Conservation (phyloP, 1,140 invertebrate genomes). For the Bradynema listronoti region DNA sequence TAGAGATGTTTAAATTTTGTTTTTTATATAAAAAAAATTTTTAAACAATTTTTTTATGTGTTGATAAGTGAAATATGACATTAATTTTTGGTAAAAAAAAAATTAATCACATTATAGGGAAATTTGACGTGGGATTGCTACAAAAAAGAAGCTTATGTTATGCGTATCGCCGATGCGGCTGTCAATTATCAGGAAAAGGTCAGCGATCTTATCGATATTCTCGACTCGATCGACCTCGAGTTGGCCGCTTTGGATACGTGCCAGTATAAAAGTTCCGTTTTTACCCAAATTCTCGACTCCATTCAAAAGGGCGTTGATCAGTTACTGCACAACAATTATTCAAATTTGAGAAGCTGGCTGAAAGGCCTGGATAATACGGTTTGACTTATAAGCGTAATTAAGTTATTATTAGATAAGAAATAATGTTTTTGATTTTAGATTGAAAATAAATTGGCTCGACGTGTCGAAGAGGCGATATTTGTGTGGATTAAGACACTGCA, state of each 20-base stretch:
- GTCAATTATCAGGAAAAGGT: slow-evolving; percentile 65
- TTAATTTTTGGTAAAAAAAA: too few relatives aligned
- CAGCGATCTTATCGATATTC: slow-evolving; percentile 80
- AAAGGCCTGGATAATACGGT: slow-evolving; percentile 82
- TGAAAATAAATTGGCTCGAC: slow-evolving; percentile 77
- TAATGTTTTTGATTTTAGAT: slow-evolving; percentile 64
- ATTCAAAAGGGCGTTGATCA: slow-evolving; percentile 97
- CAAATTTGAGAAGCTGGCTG: slow-evolving; percentile 93
- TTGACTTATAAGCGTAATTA: slow-evolving; percentile 18
- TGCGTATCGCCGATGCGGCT: slow-evolving; percentile 80
- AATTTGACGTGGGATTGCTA: slow-evolving; percentile 99
- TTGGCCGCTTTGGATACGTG: slow-evolving; percentile 87
- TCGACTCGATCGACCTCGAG: slow-evolving; percentile 66
- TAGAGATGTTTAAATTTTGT: slow-evolving; percentile 55
- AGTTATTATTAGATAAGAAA: neutral
- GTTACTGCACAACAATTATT: slow-evolving; percentile 88
- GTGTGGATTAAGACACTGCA: slow-evolving; percentile 87
- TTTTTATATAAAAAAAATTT: slow-evolving; percentile 17
- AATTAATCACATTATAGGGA: too few relatives aligned
- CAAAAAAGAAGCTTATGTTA: slow-evolving; percentile 93
- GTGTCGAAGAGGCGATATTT: slow-evolving; percentile 83
- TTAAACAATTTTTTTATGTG: slow-evolving; percentile 66
- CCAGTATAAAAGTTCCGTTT: slow-evolving; percentile 80
- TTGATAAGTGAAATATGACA: too few relatives aligned
- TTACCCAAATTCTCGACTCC: slow-evolving; percentile 84